Evolutionary conservation across 1,140 invertebrate genomes (phyloP).

Genomic region (Eciton burchellii): DNA sequence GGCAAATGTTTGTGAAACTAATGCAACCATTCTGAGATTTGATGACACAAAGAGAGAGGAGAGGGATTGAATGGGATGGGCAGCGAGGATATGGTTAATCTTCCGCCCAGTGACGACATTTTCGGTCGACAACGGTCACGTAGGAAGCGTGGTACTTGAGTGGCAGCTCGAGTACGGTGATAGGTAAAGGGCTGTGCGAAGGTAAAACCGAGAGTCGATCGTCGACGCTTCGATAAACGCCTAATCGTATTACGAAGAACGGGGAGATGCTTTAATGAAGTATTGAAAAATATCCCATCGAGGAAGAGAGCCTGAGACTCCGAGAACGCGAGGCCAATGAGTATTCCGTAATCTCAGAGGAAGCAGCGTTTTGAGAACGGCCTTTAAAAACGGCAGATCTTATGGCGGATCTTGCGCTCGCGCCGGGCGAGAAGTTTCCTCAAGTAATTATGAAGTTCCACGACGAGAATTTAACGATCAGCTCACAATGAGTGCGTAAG

Average conservation of each 20-base stretch:
- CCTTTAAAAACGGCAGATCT: constrained; percentile 24
- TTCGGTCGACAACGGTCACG: constrained; percentile 15
- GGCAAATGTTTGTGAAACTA: constrained; percentile 76
- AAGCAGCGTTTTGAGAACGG: constrained; percentile 5
- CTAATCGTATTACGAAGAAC: background rate
- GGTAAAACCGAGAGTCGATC: background rate
- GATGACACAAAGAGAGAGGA: constrained; percentile 64
- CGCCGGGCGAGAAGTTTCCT: constrained; percentile 35
- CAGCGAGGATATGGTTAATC: constrained; percentile 37
- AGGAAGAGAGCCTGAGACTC: background rate
- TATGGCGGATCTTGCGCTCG: background rate
- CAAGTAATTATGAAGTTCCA: constrained; percentile 53
- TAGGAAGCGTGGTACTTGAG: constrained; percentile 22
- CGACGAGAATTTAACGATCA: constrained; percentile 58
- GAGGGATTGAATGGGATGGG: constrained; percentile 1
- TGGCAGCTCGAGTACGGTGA: background rate
- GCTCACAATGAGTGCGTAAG: constrained; percentile 29
- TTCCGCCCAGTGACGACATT: constrained; percentile 38
- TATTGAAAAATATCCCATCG: background rate
- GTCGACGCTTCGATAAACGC: background rate
- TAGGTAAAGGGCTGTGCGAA: background rate
- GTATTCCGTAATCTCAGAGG: background rate
- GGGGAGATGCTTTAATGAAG: background rate
- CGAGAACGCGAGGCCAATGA: background rate
- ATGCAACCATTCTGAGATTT: constrained; percentile 73